Conservation (phyloP, 1,140 invertebrate species). For the Globodera ellingtonae region DNA sequence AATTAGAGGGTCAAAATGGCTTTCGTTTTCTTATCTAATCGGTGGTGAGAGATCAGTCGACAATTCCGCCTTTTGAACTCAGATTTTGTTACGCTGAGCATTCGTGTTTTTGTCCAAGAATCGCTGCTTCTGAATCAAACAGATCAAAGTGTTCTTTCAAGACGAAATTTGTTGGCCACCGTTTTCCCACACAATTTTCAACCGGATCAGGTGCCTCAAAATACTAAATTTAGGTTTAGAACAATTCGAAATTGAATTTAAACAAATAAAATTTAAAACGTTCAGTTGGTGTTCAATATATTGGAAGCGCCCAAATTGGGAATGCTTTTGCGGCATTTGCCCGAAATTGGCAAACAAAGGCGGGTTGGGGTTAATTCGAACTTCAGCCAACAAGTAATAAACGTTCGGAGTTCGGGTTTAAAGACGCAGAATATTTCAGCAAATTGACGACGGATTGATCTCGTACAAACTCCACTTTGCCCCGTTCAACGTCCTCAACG, state of each 20-base stretch:
- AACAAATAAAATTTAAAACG: too few relatives aligned
- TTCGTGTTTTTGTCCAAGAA: constrained; percentile 61
- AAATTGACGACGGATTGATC: constrained; percentile 55
- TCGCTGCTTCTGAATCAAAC: constrained; percentile 60
- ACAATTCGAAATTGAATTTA: too few relatives aligned
- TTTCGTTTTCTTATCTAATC: too few relatives aligned
- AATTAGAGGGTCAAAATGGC: too few relatives aligned
- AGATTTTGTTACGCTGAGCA: constrained; percentile 59
- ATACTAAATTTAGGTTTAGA: not conserved
- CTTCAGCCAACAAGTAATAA: constrained; percentile 59
- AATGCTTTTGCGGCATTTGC: constrained; percentile 55
- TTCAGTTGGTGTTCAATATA: constrained; percentile 54
- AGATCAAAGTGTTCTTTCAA: constrained; percentile 37
- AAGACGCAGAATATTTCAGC: constrained; percentile 36
- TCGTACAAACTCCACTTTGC: constrained; percentile 61
- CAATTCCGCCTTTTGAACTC: not conserved
- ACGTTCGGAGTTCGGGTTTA: not conserved
- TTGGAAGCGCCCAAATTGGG: constrained; percentile 63
- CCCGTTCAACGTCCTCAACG: constrained; percentile 62
- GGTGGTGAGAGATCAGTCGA: too few relatives aligned
- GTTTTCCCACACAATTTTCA: constrained; percentile 58
- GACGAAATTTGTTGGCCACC: constrained; percentile 58
- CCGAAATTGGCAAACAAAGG: constrained; percentile 33
- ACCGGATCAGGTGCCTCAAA: constrained; percentile 27
- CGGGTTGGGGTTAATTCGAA: constrained; percentile 64